These are phyloP conservation scores for Leucophenga varia DNA, from an alignment of 1,140 invertebrate genomes.

Conservation along the genomic window DNA sequence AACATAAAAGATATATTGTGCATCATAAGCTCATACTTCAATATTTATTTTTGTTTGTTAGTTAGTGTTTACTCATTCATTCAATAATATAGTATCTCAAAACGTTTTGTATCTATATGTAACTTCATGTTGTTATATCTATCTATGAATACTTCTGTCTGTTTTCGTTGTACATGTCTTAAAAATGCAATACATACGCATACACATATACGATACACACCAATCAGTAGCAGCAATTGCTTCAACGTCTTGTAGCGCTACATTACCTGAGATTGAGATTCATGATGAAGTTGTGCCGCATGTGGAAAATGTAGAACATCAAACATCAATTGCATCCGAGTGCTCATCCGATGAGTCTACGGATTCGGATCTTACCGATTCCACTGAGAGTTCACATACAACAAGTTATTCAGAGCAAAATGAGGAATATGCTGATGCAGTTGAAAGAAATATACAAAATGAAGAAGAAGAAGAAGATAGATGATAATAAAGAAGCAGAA, in stretches of 20 bases:
- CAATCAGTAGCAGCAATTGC: slow-evolving; percentile 44
- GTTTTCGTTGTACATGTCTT: no score
- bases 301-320: slow-evolving; percentile 15
- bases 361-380: slow-evolving; percentile 53
- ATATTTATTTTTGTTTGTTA: no score
- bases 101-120: no score
- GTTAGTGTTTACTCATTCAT: no score
- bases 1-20: no score
- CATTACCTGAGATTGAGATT: slow-evolving; percentile 12
- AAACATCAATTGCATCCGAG: neutral
- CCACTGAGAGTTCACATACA: slow-evolving; percentile 55
- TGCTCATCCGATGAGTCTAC: slow-evolving; percentile 23
- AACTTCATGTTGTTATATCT: no score
- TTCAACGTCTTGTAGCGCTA: slow-evolving; percentile 26
- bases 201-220: slow-evolving; percentile 11
- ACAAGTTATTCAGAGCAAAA: slow-evolving; percentile 48
- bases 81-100: no score
- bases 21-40: no score
- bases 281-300: slow-evolving; percentile 13
- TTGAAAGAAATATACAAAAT: no score
- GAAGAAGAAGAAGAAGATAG: neutral
- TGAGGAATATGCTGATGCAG: slow-evolving; percentile 16
- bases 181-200: no score
- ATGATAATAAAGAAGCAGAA: neutral
- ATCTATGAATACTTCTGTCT: no score